Evolutionary conservation across 2,797 vertebrate species (phyloP).

Genomic region (Carapus acus): DNA sequence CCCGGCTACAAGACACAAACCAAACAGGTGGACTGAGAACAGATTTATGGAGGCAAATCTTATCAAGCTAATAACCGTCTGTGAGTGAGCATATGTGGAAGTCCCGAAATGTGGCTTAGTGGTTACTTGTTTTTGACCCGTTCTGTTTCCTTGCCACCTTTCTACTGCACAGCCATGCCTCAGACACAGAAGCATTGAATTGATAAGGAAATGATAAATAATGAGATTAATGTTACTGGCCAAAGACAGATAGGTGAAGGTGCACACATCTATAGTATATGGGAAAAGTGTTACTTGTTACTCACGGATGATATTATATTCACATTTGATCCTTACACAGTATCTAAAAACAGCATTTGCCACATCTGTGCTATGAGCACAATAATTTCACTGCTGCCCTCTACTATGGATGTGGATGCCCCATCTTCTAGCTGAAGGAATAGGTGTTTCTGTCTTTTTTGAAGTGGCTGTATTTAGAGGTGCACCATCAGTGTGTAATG

Average conservation of each 20-base stretch:
- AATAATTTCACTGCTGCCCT: constrained; percentile 1
- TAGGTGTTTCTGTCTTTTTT: constrained; percentile 9
- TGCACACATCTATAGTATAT: constrained; percentile 23
- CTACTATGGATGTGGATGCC: constrained; percentile 21
- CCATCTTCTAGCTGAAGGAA: constrained; percentile 13
- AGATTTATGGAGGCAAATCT: too few relatives aligned
- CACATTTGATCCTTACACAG: constrained; percentile 39
- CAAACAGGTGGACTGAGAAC: too few relatives aligned
- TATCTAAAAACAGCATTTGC: constrained; percentile 22
- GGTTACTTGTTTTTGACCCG: constrained; percentile 5
- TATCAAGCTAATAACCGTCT: too few relatives aligned
- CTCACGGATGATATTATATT: constrained; percentile 48
- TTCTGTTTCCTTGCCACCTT: not conserved
- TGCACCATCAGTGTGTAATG: constrained; percentile 1
- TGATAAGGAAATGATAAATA: too few relatives aligned
- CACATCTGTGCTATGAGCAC: not conserved
- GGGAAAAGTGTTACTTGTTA: constrained; percentile 39
- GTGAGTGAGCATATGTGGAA: constrained; percentile 14
- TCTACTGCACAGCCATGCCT: too few relatives aligned
- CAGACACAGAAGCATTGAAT: too few relatives aligned
- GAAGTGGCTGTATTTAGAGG: constrained; percentile 9
- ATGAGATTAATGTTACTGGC: too few relatives aligned
- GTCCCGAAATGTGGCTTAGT: constrained; percentile 7
- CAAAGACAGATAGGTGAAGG: constrained; percentile 16
- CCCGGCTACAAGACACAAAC: not conserved